Evolutionary conservation across 2,797 vertebrate species (phyloP), one percentile per base, ranked within the genome.

Genomic region (Sebastes vulpes): DNA sequence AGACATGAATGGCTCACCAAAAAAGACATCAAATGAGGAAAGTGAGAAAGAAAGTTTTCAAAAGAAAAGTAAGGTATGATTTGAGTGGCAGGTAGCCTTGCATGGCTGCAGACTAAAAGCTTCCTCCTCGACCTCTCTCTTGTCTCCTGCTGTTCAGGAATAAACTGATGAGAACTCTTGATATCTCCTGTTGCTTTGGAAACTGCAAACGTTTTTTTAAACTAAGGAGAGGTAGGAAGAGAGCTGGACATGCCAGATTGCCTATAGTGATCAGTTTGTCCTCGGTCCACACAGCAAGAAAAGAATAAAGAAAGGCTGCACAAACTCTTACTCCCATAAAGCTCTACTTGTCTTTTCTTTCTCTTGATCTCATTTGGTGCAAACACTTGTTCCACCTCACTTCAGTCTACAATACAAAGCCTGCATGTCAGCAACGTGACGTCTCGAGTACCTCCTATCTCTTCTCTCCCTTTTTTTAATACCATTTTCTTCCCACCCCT

Each of bases 1-100:
- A 92, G 74, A 87, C 69, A 90, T 78, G 88, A 81, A 66, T 56
- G 83, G 54, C 74, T 84, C 56, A 21, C 12, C n/a, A 38, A 61
- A 65, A 53, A 81, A 35, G 54, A 84, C 63, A 83, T 66, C 28
- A 66, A 81, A 79, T 67, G 57, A 72, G 72, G 2, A 31, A 48
- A 12, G 14, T n/a, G 46, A 48, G 18, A 79, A 75, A 50, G 4
- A 61, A 77, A 50, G 9, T 54, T 58, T 29, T 57, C 29, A 28
- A 86, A 70, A 66, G 12, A 82, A 87, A 90, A 84, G 12, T 23
- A 61, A 83, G 64, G 77, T 12, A 84, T 91, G 85, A 77, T 25
- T 76, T 78, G 75, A 74, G 64, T 29, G 53, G 66, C 70, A 65
- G 28, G 66, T 29, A 50, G 57, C n/a, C 59, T 56, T 50, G 31